These are phyloP conservation scores for Sinohyriopsis cumingii DNA, from an alignment of 2,888 invertebrate species.

Conservation along the genomic window DNA sequence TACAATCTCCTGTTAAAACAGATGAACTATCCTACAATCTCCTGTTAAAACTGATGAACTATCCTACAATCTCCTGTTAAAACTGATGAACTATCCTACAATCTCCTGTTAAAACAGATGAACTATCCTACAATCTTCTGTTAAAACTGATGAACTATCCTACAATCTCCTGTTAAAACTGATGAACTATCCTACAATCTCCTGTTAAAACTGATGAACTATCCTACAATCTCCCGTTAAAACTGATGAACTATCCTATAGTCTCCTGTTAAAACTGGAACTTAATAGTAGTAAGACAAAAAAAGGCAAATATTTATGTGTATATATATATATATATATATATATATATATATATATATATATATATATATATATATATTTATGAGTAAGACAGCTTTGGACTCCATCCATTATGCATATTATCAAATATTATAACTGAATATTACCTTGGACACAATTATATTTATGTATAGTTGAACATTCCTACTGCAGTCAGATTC, in stretches of 20 bases:
- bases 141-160: constrained; percentile 18
- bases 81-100: constrained; percentile 20
- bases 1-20: constrained; percentile 9
- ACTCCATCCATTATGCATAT: too few species aligned
- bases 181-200: constrained; percentile 16
- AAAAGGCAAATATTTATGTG: too few species aligned
- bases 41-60: constrained; percentile 18
- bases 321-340: too few species aligned
- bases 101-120: constrained; percentile 11
- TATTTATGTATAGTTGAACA: too few species aligned
- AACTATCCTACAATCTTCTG: constrained; percentile 9
- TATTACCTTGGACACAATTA: too few species aligned
- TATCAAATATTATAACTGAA: too few species aligned
- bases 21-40: constrained; percentile 16
- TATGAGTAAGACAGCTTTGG: too few species aligned
- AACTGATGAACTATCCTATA: constrained; percentile 20
- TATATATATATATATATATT: too few species aligned
- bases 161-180: constrained; percentile 9
- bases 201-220: constrained; percentile 18
- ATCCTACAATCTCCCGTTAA: constrained; percentile 8
- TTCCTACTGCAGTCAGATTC: too few species aligned
- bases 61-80: constrained; percentile 8
- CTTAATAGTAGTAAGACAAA: too few species aligned
- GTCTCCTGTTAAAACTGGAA: too few species aligned
- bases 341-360: too few species aligned